Evolutionary conservation across 2,797 vertebrate species (phyloP).

Genomic region (Meriones psammophilus): DNA sequence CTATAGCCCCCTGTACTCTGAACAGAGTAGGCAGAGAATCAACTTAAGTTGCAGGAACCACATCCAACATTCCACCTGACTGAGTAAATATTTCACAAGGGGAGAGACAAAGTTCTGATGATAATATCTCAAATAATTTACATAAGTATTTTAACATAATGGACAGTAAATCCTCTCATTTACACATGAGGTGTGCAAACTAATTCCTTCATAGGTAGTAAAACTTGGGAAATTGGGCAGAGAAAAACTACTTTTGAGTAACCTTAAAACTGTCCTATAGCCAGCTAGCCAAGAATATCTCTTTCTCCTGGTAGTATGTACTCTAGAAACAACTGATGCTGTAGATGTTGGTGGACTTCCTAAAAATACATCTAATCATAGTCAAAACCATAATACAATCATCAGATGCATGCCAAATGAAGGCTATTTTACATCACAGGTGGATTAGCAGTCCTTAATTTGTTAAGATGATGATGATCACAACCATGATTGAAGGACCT

Average conservation of each 20-base stretch:
- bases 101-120: background rate
- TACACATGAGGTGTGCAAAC: background rate
- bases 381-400: background rate
- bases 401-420: background rate
- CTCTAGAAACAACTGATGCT: background rate
- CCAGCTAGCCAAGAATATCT: background rate
- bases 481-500: background rate
- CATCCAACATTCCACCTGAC: background rate
- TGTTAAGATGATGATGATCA: background rate
- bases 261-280: background rate
- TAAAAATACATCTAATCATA: background rate
- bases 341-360: background rate
- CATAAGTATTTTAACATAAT: background rate
- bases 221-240: background rate
- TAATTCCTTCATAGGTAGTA: background rate
- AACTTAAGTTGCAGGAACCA: background rate
- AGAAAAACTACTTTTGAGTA: background rate
- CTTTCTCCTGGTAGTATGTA: background rate
- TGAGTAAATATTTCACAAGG: background rate
- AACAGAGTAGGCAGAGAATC: background rate
- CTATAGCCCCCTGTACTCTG: background rate
- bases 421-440: background rate
- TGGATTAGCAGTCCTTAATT: background rate
- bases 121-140: slow-evolving; percentile 12
- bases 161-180: background rate